These are phyloP conservation scores for Odontamblyopus rebecca DNA, from an alignment of 2,797 vertebrate genomes.

Conservation along the genomic window DNA sequence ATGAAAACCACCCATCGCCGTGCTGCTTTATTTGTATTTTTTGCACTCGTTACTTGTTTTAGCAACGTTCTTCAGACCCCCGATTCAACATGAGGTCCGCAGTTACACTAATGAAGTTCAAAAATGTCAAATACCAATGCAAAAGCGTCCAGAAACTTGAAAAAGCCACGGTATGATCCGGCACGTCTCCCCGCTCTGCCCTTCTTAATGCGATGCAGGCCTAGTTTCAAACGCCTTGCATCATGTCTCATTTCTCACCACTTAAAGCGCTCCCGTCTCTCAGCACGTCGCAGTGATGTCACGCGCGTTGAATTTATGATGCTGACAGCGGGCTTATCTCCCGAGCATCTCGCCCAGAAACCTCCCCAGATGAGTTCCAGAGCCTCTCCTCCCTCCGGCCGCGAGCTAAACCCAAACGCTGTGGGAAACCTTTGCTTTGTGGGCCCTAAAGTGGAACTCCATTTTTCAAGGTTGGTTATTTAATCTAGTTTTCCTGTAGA, in stretches of 20 bases:
- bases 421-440: constrained; percentile 10
- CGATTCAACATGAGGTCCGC: too few relatives aligned
- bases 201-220: background rate
- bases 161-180: background rate
- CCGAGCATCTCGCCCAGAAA: constrained; percentile 39
- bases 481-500: background rate
- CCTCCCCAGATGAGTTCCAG: constrained; percentile 47
- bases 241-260: constrained; percentile 2
- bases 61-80: too few relatives aligned
- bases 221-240: constrained; percentile 1
- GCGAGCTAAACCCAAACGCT: background rate
- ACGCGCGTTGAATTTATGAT: constrained; percentile 32
- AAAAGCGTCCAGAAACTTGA: background rate
- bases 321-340: constrained; percentile 52
- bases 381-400: constrained; percentile 30
- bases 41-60: background rate
- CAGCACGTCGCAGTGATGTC: constrained; percentile 35
- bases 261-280: constrained; percentile 16
- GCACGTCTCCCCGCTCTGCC: background rate
- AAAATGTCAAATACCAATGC: background rate
- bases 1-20: too few relatives aligned
- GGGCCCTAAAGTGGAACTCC: background rate
- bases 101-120: background rate
- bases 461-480: background rate
- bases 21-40: background rate